These are phyloP conservation scores for Melinopterus prodromus DNA, from an alignment of 2,888 invertebrate species.

Conservation along the genomic window DNA sequence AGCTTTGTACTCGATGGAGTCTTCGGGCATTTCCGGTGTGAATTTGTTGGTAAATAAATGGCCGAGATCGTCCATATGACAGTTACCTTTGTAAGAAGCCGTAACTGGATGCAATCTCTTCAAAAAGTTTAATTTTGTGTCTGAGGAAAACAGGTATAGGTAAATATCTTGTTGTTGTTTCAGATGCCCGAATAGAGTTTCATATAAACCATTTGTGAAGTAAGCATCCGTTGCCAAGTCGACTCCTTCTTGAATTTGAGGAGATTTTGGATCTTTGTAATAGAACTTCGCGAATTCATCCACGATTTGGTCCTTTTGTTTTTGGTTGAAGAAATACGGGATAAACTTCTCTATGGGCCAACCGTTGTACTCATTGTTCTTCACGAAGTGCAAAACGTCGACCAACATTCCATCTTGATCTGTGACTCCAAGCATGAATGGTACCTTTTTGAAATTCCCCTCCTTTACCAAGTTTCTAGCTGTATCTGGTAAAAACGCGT, in stretches of 20 bases:
- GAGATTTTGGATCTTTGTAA: background rate
- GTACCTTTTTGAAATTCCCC: slow-evolving; percentile 29
- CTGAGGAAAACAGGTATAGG: slow-evolving; percentile 30
- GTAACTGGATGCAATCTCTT: slow-evolving; percentile 30
- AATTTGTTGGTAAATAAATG: slow-evolving; percentile 33
- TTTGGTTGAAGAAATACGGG: slow-evolving; percentile 23
- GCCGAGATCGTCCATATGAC: slow-evolving; percentile 32
- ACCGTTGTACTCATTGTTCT: background rate
- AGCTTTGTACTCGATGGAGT: slow-evolving; percentile 23
- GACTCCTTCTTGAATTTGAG: background rate
- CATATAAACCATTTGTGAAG: slow-evolving; percentile 22
- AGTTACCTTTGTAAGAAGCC: slow-evolving; percentile 20
- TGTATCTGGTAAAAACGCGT: slow-evolving; percentile 20
- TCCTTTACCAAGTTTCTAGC: slow-evolving; percentile 19
- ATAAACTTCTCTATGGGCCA: background rate
- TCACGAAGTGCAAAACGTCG: slow-evolving; percentile 19
- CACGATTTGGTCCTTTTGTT: slow-evolving; percentile 14
- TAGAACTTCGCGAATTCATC: slow-evolving; percentile 27
- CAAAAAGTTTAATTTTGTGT: slow-evolving; percentile 29
- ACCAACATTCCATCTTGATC: slow-evolving; percentile 24
- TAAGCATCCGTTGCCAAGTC: slow-evolving; percentile 20
- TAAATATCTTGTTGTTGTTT: slow-evolving; percentile 27
- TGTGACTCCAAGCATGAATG: slow-evolving; percentile 31
- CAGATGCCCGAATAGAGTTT: slow-evolving; percentile 17
- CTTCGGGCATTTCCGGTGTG: slow-evolving; percentile 21